Evolutionary conservation across 2,797 vertebrate genomes (phyloP), one percentile per base, ranked within the genome.

Genomic region (Epinephelus coioides): DNA sequence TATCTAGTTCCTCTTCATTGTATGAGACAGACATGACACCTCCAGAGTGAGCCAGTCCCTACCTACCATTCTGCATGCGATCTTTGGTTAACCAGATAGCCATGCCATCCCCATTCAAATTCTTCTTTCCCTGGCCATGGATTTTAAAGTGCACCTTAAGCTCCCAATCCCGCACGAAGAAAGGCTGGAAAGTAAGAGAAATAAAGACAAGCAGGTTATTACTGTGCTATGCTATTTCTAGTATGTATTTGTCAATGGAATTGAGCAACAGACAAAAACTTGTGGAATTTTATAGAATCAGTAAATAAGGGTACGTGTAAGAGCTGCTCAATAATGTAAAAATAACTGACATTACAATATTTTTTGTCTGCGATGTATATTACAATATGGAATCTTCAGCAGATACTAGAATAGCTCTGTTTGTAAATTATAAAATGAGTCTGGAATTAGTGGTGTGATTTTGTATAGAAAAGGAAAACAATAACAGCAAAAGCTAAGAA

Each of bases 81-180:
- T 99, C 98, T 91, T 95, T 98, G 23, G 97, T 97, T 81, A 98
- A 96, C 98, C 98, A 99, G 81, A 99, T 80, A 2, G 97, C 97
- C 60, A 99, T 86, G 0, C 98, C 98, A 0, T 99, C 98, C 0
- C 98, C 98, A 0, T 98, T 97, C 21, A 99, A 92, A 76, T 98
- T 98, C 84, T 98, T 99, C 93, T 98, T 99, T 44, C 96, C 97
- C 19, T 95, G 94, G 19, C 98, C 98, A 0, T 98, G 97, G 89
- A 99, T 95, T 91, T 95, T 98, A 86, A 99, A 99, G 60, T 99
- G 97, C 11, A 98, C 97, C 77, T 96, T 96, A 56, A 99, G 91
- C 87, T 99, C 98, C 98, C 98, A 99, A 21, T 99, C 97, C 8
- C 94, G 90, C 72, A 98, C 86, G 82, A 95, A 94, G 59, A 97